Conservation (phyloP, 2,797 vertebrate species). For the Phoeniculus purpureus region DNA sequence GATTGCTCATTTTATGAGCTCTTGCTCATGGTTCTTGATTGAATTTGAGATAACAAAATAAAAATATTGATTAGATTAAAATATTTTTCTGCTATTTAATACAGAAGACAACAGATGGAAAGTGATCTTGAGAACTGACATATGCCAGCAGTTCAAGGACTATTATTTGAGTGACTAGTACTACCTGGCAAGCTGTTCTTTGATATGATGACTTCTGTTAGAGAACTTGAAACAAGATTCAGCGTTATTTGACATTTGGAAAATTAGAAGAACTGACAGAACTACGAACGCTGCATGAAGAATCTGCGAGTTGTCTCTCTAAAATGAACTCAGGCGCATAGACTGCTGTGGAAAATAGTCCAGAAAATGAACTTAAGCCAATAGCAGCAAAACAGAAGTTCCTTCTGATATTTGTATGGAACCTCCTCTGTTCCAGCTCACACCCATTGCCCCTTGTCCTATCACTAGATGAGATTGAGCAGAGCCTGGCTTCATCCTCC, state of each 20-base stretch:
- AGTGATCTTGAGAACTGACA: background rate
- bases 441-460: too few species aligned
- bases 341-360: background rate
- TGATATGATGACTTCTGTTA: background rate
- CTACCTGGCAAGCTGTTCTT: background rate
- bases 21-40: background rate
- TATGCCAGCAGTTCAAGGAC: background rate
- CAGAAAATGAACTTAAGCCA: background rate
- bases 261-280: background rate
- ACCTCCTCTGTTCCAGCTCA: too few species aligned
- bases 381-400: background rate
- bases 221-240: background rate
- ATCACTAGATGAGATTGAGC: too few species aligned
- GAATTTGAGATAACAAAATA: conserved; percentile 16
- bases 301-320: background rate
- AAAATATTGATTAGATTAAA: background rate
- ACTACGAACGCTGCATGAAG: background rate
- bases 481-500: too few species aligned
- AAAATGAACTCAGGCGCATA: background rate
- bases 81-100: background rate
- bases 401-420: too few species aligned
- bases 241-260: background rate
- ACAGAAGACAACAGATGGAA: background rate
- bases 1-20: background rate
- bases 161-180: background rate